Conservation (phyloP, 2,113 vertebrate species). For the Alethe castanea region DNA sequence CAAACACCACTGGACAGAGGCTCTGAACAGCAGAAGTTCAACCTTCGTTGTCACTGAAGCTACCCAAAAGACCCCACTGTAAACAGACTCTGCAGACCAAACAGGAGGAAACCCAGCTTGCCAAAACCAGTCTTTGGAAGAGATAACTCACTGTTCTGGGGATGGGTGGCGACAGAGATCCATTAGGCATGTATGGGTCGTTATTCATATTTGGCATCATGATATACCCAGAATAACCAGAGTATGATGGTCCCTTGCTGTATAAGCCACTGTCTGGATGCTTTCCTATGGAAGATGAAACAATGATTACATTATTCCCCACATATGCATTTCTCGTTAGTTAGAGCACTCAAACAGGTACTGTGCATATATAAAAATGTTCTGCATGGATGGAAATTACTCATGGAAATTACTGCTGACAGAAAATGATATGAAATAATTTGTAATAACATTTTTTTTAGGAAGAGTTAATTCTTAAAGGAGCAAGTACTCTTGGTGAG, state of each 20-base stretch:
- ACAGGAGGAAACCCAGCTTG: constrained; percentile 12
- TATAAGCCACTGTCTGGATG: constrained; percentile 88
- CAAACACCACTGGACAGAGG: neutral
- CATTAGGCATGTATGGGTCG: constrained; percentile 96
- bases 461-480: neutral
- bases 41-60: neutral
- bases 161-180: constrained; percentile 96
- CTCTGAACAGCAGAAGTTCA: neutral
- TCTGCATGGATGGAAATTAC: neutral
- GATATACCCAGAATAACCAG: constrained; percentile 95
- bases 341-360: neutral
- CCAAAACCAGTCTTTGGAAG: constrained; percentile 2
- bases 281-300: constrained; percentile 79
- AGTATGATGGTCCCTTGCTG: constrained; percentile 90
- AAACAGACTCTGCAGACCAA: neutral
- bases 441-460: neutral
- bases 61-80: rapidly evolving
- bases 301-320: neutral
- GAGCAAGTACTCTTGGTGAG: neutral
- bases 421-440: neutral
- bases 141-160: constrained; percentile 92
- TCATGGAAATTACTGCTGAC: neutral
- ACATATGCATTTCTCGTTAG: neutral
- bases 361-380: neutral
- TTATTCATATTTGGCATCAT: constrained; percentile 99